Base-by-base conservation (phyloP, 2,113 vertebrate species). In the Burhinus bistriatus region DNA sequence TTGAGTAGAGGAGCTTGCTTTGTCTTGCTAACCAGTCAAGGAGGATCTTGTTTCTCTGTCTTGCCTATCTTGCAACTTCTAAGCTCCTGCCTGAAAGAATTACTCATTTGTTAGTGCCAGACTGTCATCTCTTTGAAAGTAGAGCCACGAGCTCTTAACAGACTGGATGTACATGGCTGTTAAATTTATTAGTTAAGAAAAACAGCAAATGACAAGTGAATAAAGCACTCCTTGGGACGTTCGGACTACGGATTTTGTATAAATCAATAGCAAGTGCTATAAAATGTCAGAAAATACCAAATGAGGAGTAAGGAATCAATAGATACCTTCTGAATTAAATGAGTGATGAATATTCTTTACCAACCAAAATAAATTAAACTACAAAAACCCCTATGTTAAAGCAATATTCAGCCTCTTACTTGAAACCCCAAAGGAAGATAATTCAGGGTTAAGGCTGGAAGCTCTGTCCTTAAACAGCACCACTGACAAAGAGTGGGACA, bases 211-310 rank as follows among this genome's bases (percentile, higher is more conserved):
- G 98, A 99, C 98, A 99, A 98, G 99, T 98, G 98, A 99, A 98
- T 97, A 98, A 98, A 98, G 97, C 98, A 97, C 96, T 98, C 97
- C 98, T 98, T 97, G 98, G 98, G 98, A 98, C 95, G 96, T 98
- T 98, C 96, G 94, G 98, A 98, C 98, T 98, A 99, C 98, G 70
- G 98, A 99, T 98, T 98, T 97, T 90, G 95, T 97, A 96, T 96
- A 98, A 99, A 99, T 99, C 99, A 98, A 99, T 99, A 99, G 75
- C 45, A 95, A 98, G 98, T 98, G 97, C 98, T 98, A 98, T 98
- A 98, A 98, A 98, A 98, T 98, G 99, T 99, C 99, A 98, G 98
- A 98, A 99, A 99, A 99, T 99, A 99, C 98, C 98, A 99, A 98
- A 99, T 98, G 98, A 98, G 98, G 97, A 97, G 97, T 97, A 98